Percentiles rank a stretch among this genome's conserved stretches.
Evolutionary conservation across 2,113 vertebrate genomes (phyloP).

Genomic region (Saccopteryx leptura): DNA sequence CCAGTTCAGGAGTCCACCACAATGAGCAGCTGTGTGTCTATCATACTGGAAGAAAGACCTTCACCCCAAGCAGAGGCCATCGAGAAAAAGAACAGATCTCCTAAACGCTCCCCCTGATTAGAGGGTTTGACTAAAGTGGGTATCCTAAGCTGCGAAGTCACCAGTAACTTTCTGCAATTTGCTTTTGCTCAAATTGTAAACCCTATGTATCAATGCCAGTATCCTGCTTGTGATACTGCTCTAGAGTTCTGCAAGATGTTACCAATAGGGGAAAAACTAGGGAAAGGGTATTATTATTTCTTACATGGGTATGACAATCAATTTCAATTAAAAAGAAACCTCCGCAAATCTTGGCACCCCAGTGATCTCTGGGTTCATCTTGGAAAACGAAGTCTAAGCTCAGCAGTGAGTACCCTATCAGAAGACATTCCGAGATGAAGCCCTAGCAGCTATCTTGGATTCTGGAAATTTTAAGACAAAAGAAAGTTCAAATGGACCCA

Average conservation of each 20-base stretch:
- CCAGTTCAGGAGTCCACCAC: neutral
- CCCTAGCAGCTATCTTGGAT: neutral
- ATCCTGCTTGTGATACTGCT: neutral
- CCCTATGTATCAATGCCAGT: neutral
- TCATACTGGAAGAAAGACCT: neutral
- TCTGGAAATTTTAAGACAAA: neutral
- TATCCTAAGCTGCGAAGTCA: neutral
- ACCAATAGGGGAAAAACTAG: neutral
- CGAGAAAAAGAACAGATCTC: neutral
- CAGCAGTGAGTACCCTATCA: neutral
- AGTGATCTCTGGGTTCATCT: neutral
- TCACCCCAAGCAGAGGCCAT: neutral
- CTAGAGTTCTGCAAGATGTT: neutral
- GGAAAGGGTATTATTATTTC: neutral
- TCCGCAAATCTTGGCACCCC: neutral
- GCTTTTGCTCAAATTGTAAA: conserved; percentile 20
- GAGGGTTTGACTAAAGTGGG: neutral
- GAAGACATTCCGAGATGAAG: neutral
- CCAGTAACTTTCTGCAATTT: neutral
- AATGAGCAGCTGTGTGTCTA: neutral
- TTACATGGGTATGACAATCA: neutral
- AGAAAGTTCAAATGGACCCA: neutral
- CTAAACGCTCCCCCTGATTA: neutral
- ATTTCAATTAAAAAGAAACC: neutral
- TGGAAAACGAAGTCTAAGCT: neutral